Evolutionary conservation across 2,888 invertebrate genomes (phyloP), one percentile per base, ranked within the genome.

Genomic region (Beris morrisii): DNA sequence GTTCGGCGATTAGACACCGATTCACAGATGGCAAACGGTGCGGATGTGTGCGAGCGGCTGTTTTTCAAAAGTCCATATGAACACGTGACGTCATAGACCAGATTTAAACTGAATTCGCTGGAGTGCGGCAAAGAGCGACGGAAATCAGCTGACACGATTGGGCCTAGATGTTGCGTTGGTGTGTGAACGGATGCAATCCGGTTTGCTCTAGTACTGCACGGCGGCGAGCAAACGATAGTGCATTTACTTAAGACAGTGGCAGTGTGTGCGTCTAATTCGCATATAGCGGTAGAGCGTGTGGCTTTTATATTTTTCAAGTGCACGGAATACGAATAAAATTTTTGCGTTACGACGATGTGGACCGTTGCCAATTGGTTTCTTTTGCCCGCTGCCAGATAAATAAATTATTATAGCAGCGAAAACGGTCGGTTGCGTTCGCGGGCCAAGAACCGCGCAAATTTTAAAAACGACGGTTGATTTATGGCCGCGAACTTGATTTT

Each of bases 401-500:
- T 38, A 38, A 38, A 38, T 38, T 9, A 22, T 22, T 22, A 22
- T 22, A 22, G 22, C 22, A 22, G 38, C 38, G 38, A 38, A 38
- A 38, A 5, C 9, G 38, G 5, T 38, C 38, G 38, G 38, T 38
- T 7, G 9, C 9, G 5, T 9, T 38, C 38, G 38, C 38, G 9
- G 38, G 38, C 13, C 52, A 52, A 61, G 52, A 52, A 61, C 50
- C 52, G 61, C 61, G 61, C 52, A 52, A 61, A 61, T 61, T 43
- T 22, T 50, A 50, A 50, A 52, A 50, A 61, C 50, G 22, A 32
- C 59, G 59, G 38, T 38, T 61, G 50, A 61, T 61, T 61, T 50
- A 61, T 52, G 61, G 52, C 61, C 61, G 38, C 61, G 61, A 61
- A 61, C 61, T 61, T 61, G 61, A 61, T 61, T 61, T 61, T 61